A percentile compares a stretch with the other conserved stretches of the same genome.
Evolutionary conservation across 2,888 invertebrate genomes (phyloP).

Genomic region (Altica lythri): DNA sequence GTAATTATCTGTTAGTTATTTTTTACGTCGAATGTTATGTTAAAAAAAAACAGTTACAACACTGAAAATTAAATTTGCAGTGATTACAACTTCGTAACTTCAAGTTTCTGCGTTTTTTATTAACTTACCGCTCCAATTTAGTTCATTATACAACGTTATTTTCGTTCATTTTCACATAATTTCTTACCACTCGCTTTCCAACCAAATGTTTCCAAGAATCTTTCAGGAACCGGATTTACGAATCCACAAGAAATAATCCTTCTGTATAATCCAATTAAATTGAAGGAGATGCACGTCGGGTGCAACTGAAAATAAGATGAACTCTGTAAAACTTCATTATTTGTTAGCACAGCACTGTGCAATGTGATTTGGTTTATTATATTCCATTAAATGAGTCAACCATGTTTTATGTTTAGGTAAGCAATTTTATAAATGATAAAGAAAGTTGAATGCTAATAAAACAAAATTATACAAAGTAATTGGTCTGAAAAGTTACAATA

Average conservation of each 20-base stretch:
- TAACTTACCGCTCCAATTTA: background rate
- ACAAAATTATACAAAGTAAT: too few species aligned
- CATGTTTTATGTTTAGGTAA: too few species aligned
- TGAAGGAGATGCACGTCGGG: background rate
- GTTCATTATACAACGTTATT: background rate
- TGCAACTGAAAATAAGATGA: background rate
- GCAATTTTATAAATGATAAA: too few species aligned
- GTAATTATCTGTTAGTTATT: too few species aligned
- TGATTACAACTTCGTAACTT: background rate
- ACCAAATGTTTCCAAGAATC: background rate
- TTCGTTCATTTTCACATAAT: background rate
- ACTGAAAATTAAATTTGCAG: background rate
- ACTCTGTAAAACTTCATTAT: background rate
- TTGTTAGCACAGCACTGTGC: background rate
- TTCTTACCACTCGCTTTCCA: background rate
- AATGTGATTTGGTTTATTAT: background rate
- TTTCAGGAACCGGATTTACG: background rate
- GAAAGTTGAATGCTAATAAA: too few species aligned
- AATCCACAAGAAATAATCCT: background rate
- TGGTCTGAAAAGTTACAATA: too few species aligned
- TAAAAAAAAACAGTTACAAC: too few species aligned
- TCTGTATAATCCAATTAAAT: background rate
- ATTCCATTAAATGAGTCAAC: too few species aligned
- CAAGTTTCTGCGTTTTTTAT: background rate
- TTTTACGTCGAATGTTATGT: too few species aligned